phyloP scores from a whole-genome alignment of 2,888 invertebrate species.

The Furcula furcula region DNA sequence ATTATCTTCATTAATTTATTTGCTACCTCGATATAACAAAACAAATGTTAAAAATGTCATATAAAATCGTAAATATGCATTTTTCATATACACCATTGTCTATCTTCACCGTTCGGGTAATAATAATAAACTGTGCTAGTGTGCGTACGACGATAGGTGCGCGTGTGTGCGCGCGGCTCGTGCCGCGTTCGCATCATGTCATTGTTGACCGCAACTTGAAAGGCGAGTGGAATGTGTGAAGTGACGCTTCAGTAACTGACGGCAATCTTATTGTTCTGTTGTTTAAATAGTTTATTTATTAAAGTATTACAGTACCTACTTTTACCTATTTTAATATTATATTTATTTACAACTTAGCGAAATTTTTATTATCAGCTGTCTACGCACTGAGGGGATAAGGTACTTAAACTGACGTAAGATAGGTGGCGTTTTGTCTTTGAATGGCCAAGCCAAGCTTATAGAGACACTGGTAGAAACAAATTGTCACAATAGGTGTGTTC shows the following conservation, averaged over 20 bases:
- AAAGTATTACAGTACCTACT: no score
- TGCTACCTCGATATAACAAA: no score
- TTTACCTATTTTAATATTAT: neutral
- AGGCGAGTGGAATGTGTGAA: slow-evolving; percentile 28
- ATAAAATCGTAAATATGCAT: slow-evolving; percentile 28
- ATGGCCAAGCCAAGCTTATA: no score
- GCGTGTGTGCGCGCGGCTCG: slow-evolving; percentile 35
- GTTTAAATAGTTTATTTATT: neutral
- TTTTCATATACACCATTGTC: slow-evolving; percentile 46
- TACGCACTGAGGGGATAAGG: no score
- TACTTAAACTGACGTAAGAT: no score
- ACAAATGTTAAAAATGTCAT: no score
- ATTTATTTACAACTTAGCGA: no score
- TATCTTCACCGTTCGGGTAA: slow-evolving; percentile 39
- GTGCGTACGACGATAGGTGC: slow-evolving; percentile 29
- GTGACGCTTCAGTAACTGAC: neutral
- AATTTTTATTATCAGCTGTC: no score
- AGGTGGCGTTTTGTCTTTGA: no score
- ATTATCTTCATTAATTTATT: no score
- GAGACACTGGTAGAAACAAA: no score
- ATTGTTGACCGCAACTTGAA: slow-evolving; percentile 21
- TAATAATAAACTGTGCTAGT: slow-evolving; percentile 36
- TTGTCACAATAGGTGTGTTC: no score
- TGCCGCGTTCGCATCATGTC: slow-evolving; percentile 43
- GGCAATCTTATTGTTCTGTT: neutral